These are phyloP conservation scores for Cygnus olor DNA, from an alignment of 2,797 vertebrate genomes.

Conservation along the genomic window DNA sequence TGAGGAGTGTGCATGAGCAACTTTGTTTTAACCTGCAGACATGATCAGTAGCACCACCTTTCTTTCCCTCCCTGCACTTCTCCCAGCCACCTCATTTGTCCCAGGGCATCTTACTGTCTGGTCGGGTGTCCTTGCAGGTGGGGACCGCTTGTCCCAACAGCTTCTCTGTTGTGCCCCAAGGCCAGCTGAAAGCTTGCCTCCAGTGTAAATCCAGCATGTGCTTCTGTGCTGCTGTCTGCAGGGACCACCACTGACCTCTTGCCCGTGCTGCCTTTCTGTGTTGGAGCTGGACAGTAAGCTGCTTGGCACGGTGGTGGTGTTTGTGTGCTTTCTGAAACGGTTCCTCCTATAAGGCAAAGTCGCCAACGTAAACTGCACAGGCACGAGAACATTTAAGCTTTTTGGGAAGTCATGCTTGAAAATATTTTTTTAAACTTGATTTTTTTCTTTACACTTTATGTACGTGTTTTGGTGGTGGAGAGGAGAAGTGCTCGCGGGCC, in stretches of 20 bases:
- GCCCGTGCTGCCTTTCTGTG: neutral
- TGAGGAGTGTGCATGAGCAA: neutral
- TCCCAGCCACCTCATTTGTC: neutral
- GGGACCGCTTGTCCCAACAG: neutral
- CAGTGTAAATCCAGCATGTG: neutral
- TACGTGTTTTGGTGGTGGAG: neutral
- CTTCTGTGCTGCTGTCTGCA: neutral
- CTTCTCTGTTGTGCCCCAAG: neutral
- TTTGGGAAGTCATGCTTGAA: neutral
- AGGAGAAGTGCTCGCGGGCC: fast-evolving
- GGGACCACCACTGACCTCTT: neutral
- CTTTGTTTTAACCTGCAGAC: neutral
- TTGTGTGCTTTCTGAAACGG: neutral
- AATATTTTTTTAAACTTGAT: neutral
- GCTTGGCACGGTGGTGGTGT: neutral
- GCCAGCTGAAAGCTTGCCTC: neutral
- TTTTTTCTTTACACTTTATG: neutral
- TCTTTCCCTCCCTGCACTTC: neutral
- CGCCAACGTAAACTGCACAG: neutral
- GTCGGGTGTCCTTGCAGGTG: neutral
- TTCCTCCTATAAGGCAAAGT: neutral
- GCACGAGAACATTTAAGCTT: neutral
- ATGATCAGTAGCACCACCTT: neutral
- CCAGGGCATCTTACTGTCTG: neutral
- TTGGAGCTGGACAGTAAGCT: neutral